Evolutionary conservation across 2,888 invertebrate genomes (phyloP).

Genomic region (Empis stercorea): DNA sequence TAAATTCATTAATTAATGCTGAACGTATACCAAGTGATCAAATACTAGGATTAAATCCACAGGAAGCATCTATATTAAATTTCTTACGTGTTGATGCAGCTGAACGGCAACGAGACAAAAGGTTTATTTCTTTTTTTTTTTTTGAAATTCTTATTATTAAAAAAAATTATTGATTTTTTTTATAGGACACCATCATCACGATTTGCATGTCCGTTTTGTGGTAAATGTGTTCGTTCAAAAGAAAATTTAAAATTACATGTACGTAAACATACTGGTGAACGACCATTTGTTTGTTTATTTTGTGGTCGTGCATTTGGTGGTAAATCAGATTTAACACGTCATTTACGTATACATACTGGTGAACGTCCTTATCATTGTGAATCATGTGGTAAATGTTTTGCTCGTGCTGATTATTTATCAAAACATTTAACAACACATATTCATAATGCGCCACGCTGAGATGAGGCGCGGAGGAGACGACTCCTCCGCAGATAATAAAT

Average conservation of each 20-base stretch:
- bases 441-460: slow-evolving; percentile 52
- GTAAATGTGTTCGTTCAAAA: slow-evolving; percentile 78
- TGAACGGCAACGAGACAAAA: slow-evolving; percentile 52
- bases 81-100: slow-evolving; percentile 50
- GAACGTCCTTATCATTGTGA: slow-evolving; percentile 85
- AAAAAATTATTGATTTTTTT: too few species aligned
- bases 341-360: slow-evolving; percentile 77
- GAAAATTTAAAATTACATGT: slow-evolving; percentile 80
- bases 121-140: slow-evolving; percentile 17
- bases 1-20: slow-evolving; percentile 40
- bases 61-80: slow-evolving; percentile 48
- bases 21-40: slow-evolving; percentile 46
- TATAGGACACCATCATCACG: slow-evolving; percentile 38
- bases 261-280: slow-evolving; percentile 72
- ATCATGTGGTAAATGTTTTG: slow-evolving; percentile 85
- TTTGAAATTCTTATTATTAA: not conserved
- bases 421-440: slow-evolving; percentile 86
- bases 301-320: slow-evolving; percentile 82
- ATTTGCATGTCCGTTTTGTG: slow-evolving; percentile 80
- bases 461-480: slow-evolving; percentile 39
- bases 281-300: slow-evolving; percentile 82
- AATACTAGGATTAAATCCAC: slow-evolving; percentile 36
- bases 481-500: slow-evolving; percentile 37
- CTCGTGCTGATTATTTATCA: slow-evolving; percentile 78
- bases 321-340: slow-evolving; percentile 75